Percentiles rank a stretch among this genome's conserved stretches.
phyloP scores from a whole-genome alignment of 2,797 vertebrate species.

The Rhyacichthys aspro region DNA sequence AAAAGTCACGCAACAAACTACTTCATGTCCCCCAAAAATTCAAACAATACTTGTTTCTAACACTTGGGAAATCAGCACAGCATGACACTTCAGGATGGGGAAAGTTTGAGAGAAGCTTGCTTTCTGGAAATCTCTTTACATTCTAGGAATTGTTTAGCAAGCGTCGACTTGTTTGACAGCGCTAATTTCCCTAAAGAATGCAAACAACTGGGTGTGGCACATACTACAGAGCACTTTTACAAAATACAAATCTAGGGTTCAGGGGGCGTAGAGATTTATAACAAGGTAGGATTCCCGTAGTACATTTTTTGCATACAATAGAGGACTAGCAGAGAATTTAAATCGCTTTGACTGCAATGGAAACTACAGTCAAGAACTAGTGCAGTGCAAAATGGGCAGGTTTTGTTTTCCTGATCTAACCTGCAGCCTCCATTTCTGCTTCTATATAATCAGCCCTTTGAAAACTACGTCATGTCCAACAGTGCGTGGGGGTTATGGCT shows the following conservation, averaged over 20 bases:
- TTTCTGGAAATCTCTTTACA: neutral
- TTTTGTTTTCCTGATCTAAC: neutral
- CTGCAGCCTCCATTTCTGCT: too few relatives aligned
- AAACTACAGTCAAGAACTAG: too few relatives aligned
- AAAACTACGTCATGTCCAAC: neutral
- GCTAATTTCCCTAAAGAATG: conserved; percentile 14
- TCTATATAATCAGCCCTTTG: neutral
- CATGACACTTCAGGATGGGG: too few relatives aligned
- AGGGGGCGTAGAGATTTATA: too few relatives aligned
- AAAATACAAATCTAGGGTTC: neutral
- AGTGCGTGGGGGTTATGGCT: neutral
- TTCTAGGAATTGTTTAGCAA: conserved; percentile 12
- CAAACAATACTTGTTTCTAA: too few relatives aligned
- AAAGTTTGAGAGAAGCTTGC: neutral
- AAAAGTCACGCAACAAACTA: too few relatives aligned
- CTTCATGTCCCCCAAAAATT: too few relatives aligned
- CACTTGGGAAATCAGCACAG: too few relatives aligned
- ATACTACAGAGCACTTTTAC: neutral
- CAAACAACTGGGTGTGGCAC: conserved; percentile 25
- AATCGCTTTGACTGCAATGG: too few relatives aligned
- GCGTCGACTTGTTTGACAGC: conserved; percentile 4
- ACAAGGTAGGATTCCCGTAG: too few relatives aligned
- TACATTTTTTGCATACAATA: too few relatives aligned
- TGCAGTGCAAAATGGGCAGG: neutral
- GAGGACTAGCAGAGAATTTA: too few relatives aligned